Conservation (phyloP, 2,888 invertebrate species). For the Horisme vitalbata region DNA sequence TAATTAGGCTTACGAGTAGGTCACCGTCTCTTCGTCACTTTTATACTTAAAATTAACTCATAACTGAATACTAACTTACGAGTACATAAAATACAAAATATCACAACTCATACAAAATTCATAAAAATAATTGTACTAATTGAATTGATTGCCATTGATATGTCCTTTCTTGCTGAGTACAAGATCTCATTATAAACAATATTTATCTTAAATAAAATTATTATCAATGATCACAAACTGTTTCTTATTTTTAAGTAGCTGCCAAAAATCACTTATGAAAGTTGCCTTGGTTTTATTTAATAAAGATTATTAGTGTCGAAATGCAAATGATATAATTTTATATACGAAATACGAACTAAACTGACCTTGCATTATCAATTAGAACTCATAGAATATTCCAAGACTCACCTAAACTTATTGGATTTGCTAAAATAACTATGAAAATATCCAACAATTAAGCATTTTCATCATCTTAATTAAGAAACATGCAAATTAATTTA, state of each 20-base stretch:
- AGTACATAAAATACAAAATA: constrained; percentile 15
- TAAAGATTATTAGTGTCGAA: too few relatives aligned
- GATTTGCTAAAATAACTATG: too few relatives aligned
- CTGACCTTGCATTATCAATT: too few relatives aligned
- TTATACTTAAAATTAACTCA: background rate
- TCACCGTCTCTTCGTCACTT: background rate
- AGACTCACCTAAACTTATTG: too few relatives aligned
- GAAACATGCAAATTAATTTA: too few relatives aligned
- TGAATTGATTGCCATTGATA: constrained; percentile 13
- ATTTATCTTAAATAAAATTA: background rate
- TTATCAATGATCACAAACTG: background rate
- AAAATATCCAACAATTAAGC: too few relatives aligned
- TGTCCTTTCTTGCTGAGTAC: constrained; percentile 1
- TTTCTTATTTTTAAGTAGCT: constrained; percentile 9
- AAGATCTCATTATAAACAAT: constrained; percentile 1
- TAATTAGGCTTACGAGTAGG: background rate
- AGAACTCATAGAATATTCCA: too few relatives aligned
- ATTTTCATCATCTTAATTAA: too few relatives aligned
- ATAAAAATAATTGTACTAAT: constrained; percentile 16
- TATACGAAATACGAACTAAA: too few relatives aligned
- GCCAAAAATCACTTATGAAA: constrained; percentile 7
- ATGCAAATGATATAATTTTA: too few relatives aligned
- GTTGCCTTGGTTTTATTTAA: background rate
- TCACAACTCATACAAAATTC: constrained; percentile 23
- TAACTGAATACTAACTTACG: constrained; percentile 5